phyloP scores from a whole-genome alignment of 2,888 invertebrate genomes.

The Xanthorhoe designata region DNA sequence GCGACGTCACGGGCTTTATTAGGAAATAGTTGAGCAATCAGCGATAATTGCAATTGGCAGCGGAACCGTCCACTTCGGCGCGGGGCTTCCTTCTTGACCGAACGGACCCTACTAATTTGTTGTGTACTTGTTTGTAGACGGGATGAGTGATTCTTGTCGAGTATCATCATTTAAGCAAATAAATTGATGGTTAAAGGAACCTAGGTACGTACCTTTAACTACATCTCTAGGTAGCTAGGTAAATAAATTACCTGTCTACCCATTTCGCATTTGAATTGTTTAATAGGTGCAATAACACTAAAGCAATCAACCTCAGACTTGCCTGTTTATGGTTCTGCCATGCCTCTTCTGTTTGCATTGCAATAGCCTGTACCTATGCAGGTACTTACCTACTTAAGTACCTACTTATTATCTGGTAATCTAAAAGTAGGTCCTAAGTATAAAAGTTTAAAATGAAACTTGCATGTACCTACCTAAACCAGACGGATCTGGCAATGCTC shows the following conservation, averaged over 20 bases:
- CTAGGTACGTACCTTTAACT: background rate
- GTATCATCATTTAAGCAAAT: background rate
- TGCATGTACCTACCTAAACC: background rate
- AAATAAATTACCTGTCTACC: background rate
- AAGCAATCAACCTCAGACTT: no score
- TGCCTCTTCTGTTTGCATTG: background rate
- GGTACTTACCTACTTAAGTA: no score
- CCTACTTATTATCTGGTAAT: no score
- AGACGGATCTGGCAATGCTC: slow-evolving; percentile 3
- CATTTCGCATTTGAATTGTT: background rate
- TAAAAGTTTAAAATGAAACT: background rate
- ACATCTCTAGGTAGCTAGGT: background rate
- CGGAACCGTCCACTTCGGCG: slow-evolving; percentile 78
- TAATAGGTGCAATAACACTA: no score
- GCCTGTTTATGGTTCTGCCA: background rate
- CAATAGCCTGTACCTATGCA: background rate
- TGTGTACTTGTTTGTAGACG: slow-evolving; percentile 32
- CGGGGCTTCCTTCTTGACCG: slow-evolving; percentile 64
- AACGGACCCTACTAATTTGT: slow-evolving; percentile 48
- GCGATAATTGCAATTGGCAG: slow-evolving; percentile 79
- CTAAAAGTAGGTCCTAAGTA: no score
- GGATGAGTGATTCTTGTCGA: slow-evolving; percentile 15
- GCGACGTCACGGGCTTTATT: slow-evolving; percentile 67
- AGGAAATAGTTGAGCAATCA: slow-evolving; percentile 82
- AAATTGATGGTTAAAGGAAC: background rate